A percentile compares a stretch with the other conserved stretches of the same genome.
These are phyloP conservation scores for Alsophila aescularia DNA, from an alignment of 2,888 invertebrate genomes.

Conservation along the genomic window DNA sequence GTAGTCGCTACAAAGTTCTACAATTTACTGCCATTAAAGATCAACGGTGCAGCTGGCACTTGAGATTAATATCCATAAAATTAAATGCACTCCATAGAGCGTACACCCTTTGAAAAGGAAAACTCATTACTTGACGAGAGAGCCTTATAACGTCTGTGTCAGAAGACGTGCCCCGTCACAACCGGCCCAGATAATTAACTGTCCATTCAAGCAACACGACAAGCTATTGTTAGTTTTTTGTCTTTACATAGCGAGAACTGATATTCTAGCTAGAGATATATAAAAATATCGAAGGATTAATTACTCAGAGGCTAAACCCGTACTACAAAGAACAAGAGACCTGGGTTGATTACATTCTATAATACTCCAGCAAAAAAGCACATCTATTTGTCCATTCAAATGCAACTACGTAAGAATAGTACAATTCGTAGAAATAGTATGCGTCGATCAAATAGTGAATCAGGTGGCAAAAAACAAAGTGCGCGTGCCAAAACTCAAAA, in stretches of 20 bases:
- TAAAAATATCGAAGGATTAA: conserved; percentile 17
- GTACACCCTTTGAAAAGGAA: conserved; percentile 38
- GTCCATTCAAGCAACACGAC: conserved; percentile 42
- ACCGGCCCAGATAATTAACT: conserved; percentile 48
- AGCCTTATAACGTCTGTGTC: conserved; percentile 31
- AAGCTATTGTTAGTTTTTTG: conserved; percentile 15
- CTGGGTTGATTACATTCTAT: neutral
- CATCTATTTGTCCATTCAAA: neutral
- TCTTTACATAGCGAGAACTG: conserved; percentile 1
- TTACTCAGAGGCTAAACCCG: conserved; percentile 4
- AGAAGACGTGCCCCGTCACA: conserved; percentile 51
- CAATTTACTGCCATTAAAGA: conserved; percentile 10
- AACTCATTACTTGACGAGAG: conserved; percentile 41
- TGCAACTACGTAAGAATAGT: neutral
- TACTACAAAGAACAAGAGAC: neutral
- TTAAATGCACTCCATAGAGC: conserved; percentile 40
- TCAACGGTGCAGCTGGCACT: conserved; percentile 18
- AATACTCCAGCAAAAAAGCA: neutral
- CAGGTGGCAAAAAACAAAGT: neutral
- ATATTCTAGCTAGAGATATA: conserved; percentile 13
- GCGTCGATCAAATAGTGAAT: neutral
- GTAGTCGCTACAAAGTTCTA: neutral
- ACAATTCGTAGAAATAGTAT: neutral
- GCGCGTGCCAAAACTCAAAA: neutral
- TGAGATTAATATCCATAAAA: conserved; percentile 33